Base-by-base conservation (phyloP, 2,797 vertebrate genomes). In the Hafferia zeledoni region DNA sequence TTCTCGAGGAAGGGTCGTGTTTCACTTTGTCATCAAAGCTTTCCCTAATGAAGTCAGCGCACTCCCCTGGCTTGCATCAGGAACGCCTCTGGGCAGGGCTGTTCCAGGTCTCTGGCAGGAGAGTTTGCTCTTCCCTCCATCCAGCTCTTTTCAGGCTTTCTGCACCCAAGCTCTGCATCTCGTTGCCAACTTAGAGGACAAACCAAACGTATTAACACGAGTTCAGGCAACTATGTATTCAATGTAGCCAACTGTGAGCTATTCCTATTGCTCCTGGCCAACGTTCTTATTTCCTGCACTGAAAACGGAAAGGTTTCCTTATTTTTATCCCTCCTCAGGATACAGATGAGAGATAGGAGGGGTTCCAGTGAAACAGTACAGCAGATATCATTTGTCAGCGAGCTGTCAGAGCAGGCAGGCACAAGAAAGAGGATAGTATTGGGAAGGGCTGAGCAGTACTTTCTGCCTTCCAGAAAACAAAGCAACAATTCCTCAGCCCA, bases 191-290 rank as follows among this genome's bases (percentile, higher is more conserved):
- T 20, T 69, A 67, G 52, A 37, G 46, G 39, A 72, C 30, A 22
- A 91, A 67, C 17, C 2, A 25, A 41, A 12, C 0, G 0, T 9
- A 60, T 46, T 53, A 31, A 31, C 13, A 9, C 1, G 4, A 19
- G 6, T 82, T 87, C 49, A 43, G 27, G n/a, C 13, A 30, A 4
- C 37, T 50, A 5, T 4, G 5, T 31, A 9, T 44, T 75, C 28
- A 81, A 31, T 5, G 11, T 5, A 68, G 46, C 44, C 4, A 6
- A 10, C 18, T 10, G 14, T 12, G 39, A 53, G 41, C 18, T 60
- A n/a, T 11, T 39, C n/a, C 44, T 60, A 22, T 13, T 50, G 37
- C 35, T 20, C 33, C 47, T 53, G 37, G 24, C 6, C 52, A 57
- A 3, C 2, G 13, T 11, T 65, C 25, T 15, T 33, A 6, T 63